Percentiles rank a stretch among this genome's conserved stretches.
Conservation (phyloP, 2,113 vertebrate species). For the Cinclus mexicanus region DNA sequence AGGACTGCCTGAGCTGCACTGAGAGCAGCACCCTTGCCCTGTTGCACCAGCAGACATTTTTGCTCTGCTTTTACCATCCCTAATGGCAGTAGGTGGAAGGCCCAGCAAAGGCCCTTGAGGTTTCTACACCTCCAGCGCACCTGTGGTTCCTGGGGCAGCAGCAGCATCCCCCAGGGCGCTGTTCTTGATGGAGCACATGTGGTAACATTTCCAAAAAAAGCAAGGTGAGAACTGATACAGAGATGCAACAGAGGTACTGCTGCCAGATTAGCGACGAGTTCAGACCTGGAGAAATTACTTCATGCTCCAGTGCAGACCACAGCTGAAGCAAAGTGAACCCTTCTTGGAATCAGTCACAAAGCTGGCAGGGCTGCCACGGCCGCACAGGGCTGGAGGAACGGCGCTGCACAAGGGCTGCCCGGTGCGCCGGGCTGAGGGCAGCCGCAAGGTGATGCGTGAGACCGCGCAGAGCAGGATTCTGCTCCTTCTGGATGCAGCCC, state of each 20-base stretch:
- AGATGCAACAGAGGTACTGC: background rate
- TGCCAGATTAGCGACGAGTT: background rate
- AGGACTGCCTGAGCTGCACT: background rate
- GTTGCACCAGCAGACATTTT: background rate
- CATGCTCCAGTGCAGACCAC: fast-evolving
- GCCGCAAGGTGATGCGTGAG: background rate
- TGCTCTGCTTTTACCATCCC: background rate
- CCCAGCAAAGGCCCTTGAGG: background rate
- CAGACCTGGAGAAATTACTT: background rate
- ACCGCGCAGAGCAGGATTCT: background rate
- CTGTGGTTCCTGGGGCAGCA: background rate
- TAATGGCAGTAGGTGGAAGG: background rate
- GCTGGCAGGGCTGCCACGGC: background rate
- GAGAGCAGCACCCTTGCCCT: background rate
- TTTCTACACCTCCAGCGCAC: background rate
- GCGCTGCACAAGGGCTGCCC: background rate
- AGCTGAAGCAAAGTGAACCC: background rate
- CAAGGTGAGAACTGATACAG: background rate
- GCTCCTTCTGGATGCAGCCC: background rate
- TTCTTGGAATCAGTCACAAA: background rate
- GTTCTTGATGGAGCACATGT: background rate
- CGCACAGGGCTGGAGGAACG: background rate
- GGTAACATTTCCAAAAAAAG: background rate
- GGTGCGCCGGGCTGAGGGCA: background rate
- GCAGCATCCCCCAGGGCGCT: background rate